These are phyloP conservation scores for Phenganax subtilis DNA, from an alignment of 92 coral and sea anemone genomes.

Conservation along the genomic window DNA sequence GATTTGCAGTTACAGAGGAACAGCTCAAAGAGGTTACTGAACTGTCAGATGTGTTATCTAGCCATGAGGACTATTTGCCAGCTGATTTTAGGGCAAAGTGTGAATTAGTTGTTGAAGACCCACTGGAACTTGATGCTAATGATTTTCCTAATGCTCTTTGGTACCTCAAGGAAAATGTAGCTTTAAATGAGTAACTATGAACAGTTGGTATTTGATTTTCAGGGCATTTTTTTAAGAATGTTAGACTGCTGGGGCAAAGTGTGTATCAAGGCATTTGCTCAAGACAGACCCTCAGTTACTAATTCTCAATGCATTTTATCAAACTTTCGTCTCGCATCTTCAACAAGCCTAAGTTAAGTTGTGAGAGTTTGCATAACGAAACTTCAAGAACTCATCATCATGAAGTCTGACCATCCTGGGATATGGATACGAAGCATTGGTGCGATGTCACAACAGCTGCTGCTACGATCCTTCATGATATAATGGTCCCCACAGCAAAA, in stretches of 20 bases:
- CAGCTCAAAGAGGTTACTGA: slow-evolving; percentile 51
- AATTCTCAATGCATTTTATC: too few relatives aligned
- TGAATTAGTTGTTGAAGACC: slow-evolving; percentile 50
- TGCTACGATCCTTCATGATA: not conserved
- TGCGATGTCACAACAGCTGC: too few relatives aligned
- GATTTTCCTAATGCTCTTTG: slow-evolving; percentile 53
- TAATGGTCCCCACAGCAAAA: slow-evolving; percentile 8
- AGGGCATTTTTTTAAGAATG: too few relatives aligned
- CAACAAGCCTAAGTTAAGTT: too few relatives aligned
- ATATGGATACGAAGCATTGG: too few relatives aligned
- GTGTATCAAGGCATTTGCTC: too few relatives aligned
- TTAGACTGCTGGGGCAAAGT: too few relatives aligned
- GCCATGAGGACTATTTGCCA: slow-evolving; percentile 43
- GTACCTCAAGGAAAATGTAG: slow-evolving; percentile 55
- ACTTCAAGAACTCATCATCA: too few relatives aligned
- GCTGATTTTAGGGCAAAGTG: slow-evolving; percentile 50
- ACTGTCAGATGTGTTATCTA: slow-evolving; percentile 46
- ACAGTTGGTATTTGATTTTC: not conserved
- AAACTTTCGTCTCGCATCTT: too few relatives aligned
- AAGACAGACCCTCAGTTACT: too few relatives aligned
- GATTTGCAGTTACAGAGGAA: slow-evolving; percentile 47
- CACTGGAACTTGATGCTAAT: slow-evolving; percentile 43
- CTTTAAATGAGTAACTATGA: slow-evolving; percentile 3
- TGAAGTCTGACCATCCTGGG: too few relatives aligned
- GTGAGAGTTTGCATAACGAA: too few relatives aligned